Evolutionary conservation across 2,888 invertebrate species (phyloP).

Genomic region (Arrhopalites spinosus): DNA sequence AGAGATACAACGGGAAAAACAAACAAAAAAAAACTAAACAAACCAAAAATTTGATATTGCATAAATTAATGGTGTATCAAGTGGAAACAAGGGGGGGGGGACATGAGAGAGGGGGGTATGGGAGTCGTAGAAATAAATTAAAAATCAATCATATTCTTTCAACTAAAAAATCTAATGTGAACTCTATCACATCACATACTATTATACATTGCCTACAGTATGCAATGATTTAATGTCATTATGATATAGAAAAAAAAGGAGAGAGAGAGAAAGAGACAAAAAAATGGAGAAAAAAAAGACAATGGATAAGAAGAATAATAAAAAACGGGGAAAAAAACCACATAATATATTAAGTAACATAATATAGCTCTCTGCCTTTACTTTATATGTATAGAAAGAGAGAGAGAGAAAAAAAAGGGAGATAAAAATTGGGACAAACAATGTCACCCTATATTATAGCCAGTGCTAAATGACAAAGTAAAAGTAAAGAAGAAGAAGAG

Average conservation of each 20-base stretch:
- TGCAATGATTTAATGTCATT: neutral
- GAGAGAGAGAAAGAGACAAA: slow-evolving; percentile 1
- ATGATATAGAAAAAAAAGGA: neutral
- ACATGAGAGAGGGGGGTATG: too few relatives aligned
- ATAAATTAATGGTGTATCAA: too few relatives aligned
- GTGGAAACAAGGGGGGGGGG: too few relatives aligned
- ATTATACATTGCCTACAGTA: neutral
- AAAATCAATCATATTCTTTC: too few relatives aligned
- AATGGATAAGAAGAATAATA: neutral
- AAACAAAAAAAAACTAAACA: too few relatives aligned
- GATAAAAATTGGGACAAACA: neutral
- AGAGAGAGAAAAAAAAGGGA: neutral
- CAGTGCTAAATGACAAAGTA: too few relatives aligned
- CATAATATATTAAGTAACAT: neutral
- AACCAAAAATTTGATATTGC: too few relatives aligned
- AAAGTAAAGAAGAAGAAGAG: neutral
- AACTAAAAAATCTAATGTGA: too few relatives aligned
- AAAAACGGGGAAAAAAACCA: neutral
- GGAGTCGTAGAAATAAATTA: too few relatives aligned
- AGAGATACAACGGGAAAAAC: too few relatives aligned
- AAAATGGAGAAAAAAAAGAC: neutral
- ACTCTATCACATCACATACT: neutral
- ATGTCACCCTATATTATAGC: too few relatives aligned
- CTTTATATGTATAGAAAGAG: neutral
- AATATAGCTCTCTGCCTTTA: too few relatives aligned